These are phyloP conservation scores for Carposina sasakii DNA, from an alignment of 1,140 invertebrate species.

Conservation along the genomic window DNA sequence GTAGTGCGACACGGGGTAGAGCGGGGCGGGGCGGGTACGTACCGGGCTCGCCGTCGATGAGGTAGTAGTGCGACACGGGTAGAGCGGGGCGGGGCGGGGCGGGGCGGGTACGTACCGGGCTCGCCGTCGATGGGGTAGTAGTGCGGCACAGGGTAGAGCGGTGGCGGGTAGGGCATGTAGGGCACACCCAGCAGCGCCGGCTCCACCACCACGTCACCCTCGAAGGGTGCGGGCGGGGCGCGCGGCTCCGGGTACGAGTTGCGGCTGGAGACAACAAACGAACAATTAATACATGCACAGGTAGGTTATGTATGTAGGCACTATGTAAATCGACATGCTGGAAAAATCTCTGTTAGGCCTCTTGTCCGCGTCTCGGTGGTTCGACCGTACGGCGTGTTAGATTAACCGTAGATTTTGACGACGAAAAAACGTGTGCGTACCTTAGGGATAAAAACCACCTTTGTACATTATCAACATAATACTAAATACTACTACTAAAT, in stretches of 20 bases:
- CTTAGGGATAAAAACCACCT: no score
- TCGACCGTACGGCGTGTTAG: no score
- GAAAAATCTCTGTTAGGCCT: no score
- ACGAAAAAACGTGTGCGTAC: no score
- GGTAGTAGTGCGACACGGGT: background rate
- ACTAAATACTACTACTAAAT: no score
- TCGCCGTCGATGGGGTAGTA: constrained; percentile 54
- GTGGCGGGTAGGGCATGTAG: constrained; percentile 56
- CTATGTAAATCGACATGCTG: no score
- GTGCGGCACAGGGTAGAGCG: constrained; percentile 52
- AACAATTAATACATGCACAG: no score
- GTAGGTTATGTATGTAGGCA: no score
- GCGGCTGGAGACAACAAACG: constrained; percentile 22
- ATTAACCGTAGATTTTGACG: no score
- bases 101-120: constrained; percentile 30
- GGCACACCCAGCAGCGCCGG: constrained; percentile 35
- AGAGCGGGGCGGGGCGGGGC: background rate
- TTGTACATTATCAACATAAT: no score
- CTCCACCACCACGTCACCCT: constrained; percentile 26
- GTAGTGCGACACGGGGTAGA: no score
- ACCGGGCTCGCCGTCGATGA: background rate
- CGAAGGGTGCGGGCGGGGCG: background rate
- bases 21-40: constrained; percentile 2
- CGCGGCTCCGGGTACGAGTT: constrained; percentile 31
- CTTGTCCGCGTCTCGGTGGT: no score